Percentiles rank a stretch among this genome's conserved stretches.
phyloP scores from a whole-genome alignment of 1,140 invertebrate genomes.

The Colletes latitarsis region DNA sequence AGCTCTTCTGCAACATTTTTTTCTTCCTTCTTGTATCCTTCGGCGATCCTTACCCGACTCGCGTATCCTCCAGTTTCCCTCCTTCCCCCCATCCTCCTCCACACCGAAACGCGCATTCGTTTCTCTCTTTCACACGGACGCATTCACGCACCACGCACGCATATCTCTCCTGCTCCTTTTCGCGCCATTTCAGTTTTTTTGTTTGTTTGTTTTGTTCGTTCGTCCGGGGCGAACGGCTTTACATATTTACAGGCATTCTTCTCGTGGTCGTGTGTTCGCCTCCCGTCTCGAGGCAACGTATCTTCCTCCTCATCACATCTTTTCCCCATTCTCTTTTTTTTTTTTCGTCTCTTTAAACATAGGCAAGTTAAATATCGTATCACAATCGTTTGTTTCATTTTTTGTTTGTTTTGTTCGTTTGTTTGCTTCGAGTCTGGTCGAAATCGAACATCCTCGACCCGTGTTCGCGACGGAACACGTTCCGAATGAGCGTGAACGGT shows the following conservation, averaged over 20 bases:
- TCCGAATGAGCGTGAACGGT: conserved; percentile 53
- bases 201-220: conserved; percentile 33
- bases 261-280: conserved; percentile 65
- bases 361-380: conserved; percentile 82
- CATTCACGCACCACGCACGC: conserved; percentile 18
- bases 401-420: conserved; percentile 46
- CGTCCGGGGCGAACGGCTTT: conserved; percentile 63
- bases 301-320: conserved; percentile 13
- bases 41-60: conserved; percentile 15
- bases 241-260: conserved; percentile 74
- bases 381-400: conserved; percentile 75
- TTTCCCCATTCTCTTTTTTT: conserved; percentile 20
- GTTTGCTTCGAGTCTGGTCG: conserved; percentile 73
- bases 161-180: conserved; percentile 27
- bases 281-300: conserved; percentile 36
- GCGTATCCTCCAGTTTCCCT: background rate
- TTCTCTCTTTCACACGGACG: conserved; percentile 45
- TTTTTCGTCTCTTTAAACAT: conserved; percentile 72
- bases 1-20: conserved; percentile 11
- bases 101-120: conserved; percentile 31
- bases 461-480: conserved; percentile 73
- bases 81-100: background rate
- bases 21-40: background rate
- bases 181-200: conserved; percentile 23
- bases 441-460: conserved; percentile 80